phyloP scores from a whole-genome alignment of 2,888 invertebrate genomes.

The Drosophila melanosoma region DNA sequence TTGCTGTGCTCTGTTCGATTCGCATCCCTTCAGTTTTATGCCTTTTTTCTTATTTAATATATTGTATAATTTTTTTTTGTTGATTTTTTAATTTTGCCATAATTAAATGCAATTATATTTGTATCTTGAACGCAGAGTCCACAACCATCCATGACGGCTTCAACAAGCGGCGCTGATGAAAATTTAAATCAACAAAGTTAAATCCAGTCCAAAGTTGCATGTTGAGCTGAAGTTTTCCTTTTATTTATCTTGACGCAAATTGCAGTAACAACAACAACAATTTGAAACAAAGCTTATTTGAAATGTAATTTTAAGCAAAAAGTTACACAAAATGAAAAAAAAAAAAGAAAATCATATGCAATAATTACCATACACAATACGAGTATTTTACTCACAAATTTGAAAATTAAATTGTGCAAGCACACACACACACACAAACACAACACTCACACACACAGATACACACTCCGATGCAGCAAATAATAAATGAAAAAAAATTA shows the following conservation, averaged over 20 bases:
- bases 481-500: slow-evolving; percentile 44
- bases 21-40: slow-evolving; percentile 23
- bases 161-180: slow-evolving; percentile 89
- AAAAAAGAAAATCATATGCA: slow-evolving; percentile 36
- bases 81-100: slow-evolving; percentile 49
- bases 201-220: slow-evolving; percentile 73
- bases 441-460: slow-evolving; percentile 23
- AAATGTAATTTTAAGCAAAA: slow-evolving; percentile 65
- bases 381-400: slow-evolving; percentile 41
- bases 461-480: slow-evolving; percentile 38
- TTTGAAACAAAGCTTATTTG: slow-evolving; percentile 57
- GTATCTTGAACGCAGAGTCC: slow-evolving; percentile 88
- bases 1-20: slow-evolving; percentile 52
- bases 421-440: slow-evolving; percentile 30
- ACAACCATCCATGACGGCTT: slow-evolving; percentile 86
- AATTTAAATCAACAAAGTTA: slow-evolving; percentile 88
- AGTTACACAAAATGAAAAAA: slow-evolving; percentile 42
- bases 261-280: slow-evolving; percentile 20
- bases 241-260: slow-evolving; percentile 50
- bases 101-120: slow-evolving; percentile 66
- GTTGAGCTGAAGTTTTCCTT: slow-evolving; percentile 60
- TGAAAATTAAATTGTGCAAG: slow-evolving; percentile 50
- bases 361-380: slow-evolving; percentile 51
- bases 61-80: slow-evolving; percentile 34
- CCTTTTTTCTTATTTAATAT: slow-evolving; percentile 1